Evolutionary conservation across 2,888 invertebrate genomes (phyloP).

Genomic region (Andrena dorsata): DNA sequence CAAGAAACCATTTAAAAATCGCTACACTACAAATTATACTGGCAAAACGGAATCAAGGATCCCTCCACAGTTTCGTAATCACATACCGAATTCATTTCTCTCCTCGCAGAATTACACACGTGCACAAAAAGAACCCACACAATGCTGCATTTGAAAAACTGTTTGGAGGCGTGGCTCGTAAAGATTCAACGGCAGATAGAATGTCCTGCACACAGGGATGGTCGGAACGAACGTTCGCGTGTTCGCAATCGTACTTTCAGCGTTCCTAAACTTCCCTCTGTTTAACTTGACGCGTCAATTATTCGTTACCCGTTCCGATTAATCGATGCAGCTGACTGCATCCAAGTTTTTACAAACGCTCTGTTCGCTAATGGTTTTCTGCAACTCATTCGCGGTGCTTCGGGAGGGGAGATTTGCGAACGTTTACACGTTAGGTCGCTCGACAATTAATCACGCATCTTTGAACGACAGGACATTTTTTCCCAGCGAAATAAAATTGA

Average conservation of each 20-base stretch:
- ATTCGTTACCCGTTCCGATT: conserved; percentile 33
- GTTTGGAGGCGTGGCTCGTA: not conserved
- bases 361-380: conserved; percentile 21
- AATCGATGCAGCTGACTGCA: conserved; percentile 26
- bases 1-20: no score
- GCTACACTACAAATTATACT: no score
- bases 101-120: conserved; percentile 15
- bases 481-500: not conserved
- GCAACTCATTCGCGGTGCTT: not conserved
- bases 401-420: not conserved
- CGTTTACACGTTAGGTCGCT: conserved; percentile 5
- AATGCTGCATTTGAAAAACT: not conserved
- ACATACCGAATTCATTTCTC: not conserved
- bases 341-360: conserved; percentile 41
- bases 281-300: conserved; percentile 50
- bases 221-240: conserved; percentile 33
- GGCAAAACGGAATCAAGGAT: no score
- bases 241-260: conserved; percentile 36
- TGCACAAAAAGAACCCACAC: not conserved
- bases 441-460: conserved; percentile 19
- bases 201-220: not conserved
- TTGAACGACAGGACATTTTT: not conserved
- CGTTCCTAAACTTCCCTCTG: conserved; percentile 32
- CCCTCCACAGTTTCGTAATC: no score
- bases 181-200: conserved; percentile 1